Evolutionary conservation across 2,797 vertebrate genomes (phyloP).

Genomic region (Enteromius treurensis): DNA sequence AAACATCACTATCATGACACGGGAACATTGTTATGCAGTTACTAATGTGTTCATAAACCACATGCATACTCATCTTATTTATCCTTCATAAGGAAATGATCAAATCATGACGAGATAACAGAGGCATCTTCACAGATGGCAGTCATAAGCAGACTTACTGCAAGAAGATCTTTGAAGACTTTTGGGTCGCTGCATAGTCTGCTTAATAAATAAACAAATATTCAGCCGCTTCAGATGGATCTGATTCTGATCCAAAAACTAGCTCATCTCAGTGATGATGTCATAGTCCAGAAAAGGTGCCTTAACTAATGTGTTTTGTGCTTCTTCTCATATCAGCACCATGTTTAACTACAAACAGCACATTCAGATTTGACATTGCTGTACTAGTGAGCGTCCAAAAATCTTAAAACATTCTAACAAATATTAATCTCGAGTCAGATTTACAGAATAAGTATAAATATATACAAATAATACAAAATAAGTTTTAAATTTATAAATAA

Average conservation of each 20-base stretch:
- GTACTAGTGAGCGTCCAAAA: neutral
- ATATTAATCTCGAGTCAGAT: neutral
- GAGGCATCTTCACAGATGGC: neutral
- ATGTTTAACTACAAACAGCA: neutral
- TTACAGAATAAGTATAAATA: neutral
- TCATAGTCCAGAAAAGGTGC: neutral
- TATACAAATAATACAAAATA: neutral
- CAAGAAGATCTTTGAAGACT: neutral
- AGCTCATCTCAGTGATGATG: neutral
- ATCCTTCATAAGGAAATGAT: neutral
- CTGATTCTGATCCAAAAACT: neutral
- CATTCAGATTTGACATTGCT: neutral
- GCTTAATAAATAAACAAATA: neutral
- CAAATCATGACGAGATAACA: neutral
- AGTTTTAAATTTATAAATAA: neutral
- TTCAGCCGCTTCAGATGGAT: neutral
- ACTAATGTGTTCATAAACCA: neutral
- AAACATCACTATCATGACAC: neutral
- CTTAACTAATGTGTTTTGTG: neutral
- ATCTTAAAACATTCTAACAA: neutral
- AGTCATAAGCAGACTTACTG: neutral
- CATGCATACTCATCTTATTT: neutral
- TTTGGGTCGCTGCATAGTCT: neutral
- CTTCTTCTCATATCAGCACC: neutral
- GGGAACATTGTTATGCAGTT: neutral